Evolutionary conservation across 2,888 invertebrate genomes (phyloP).

Genomic region (Tachina fera): DNA sequence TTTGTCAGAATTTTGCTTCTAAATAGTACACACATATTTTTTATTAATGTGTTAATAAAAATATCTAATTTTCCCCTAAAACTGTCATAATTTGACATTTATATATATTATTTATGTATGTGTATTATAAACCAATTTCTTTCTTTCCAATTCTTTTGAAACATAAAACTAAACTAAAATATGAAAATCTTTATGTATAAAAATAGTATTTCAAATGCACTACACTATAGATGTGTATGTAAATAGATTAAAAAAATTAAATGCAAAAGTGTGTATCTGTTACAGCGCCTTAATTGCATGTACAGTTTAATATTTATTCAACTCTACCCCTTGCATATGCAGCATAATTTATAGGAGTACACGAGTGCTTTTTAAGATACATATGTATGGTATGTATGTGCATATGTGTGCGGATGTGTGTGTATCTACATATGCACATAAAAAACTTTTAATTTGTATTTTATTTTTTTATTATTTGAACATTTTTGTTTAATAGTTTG

Average conservation of each 20-base stretch:
- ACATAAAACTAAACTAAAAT: neutral
- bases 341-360: neutral
- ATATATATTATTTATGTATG: constrained; percentile 28
- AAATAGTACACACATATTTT: neutral
- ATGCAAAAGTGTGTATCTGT: neutral
- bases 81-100: constrained; percentile 63
- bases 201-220: constrained; percentile 25
- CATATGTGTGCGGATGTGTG: neutral
- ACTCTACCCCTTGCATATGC: constrained; percentile 9
- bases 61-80: constrained; percentile 14
- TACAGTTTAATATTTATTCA: constrained; percentile 4
- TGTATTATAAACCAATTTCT: constrained; percentile 44
- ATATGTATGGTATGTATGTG: neutral
- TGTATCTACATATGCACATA: neutral
- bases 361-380: neutral
- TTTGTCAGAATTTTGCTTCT: neutral
- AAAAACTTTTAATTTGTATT: neutral
- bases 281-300: constrained; percentile 34
- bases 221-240: too few relatives aligned
- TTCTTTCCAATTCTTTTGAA: constrained; percentile 27
- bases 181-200: constrained; percentile 12
- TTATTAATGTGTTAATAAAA: neutral
- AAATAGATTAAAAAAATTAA: neutral
- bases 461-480: constrained; percentile 9
- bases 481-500: constrained; percentile 39